A percentile compares a stretch with the other conserved stretches of the same genome.
phyloP scores from a whole-genome alignment of 2,888 invertebrate genomes.

The Tribolium freemani region DNA sequence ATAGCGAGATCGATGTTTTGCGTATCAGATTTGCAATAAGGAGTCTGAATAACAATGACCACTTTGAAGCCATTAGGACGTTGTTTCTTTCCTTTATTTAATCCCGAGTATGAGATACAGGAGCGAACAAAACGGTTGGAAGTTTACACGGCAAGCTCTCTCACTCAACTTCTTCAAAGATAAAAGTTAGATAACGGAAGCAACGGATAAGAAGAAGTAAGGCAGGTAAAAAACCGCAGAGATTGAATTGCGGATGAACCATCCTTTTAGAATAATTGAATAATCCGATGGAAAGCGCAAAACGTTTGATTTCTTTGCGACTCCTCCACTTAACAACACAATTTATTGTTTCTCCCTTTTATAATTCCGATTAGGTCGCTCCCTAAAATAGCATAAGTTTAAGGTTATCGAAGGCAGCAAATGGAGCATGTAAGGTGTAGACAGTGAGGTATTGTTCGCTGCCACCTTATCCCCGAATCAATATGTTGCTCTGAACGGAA shows the following conservation, averaged over 20 bases:
- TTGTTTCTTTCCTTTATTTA: conserved; percentile 59
- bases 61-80: conserved; percentile 47
- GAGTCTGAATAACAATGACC: conserved; percentile 29
- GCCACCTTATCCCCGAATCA: conserved; percentile 11
- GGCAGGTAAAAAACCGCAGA: conserved; percentile 59
- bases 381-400: conserved; percentile 48
- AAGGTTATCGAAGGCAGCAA: conserved; percentile 50
- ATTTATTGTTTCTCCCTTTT: conserved; percentile 37
- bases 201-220: conserved; percentile 52
- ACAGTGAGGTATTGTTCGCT: conserved; percentile 47
- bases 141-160: conserved; percentile 48
- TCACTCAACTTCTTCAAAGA: conserved; percentile 51
- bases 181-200: conserved; percentile 59
- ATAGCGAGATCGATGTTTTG: conserved; percentile 27
- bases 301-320: conserved; percentile 36
- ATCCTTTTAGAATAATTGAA: conserved; percentile 64
- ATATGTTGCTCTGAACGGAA: conserved; percentile 1
- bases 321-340: conserved; percentile 35
- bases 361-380: conserved; percentile 33
- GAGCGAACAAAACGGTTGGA: conserved; percentile 45
- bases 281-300: conserved; percentile 55
- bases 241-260: conserved; percentile 62
- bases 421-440: conserved; percentile 53
- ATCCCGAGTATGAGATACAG: conserved; percentile 54
- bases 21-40: conserved; percentile 7